Percentiles rank a stretch among this genome's conserved stretches.
Conservation (phyloP, 2,888 invertebrate species). For the Macropis europaea region DNA sequence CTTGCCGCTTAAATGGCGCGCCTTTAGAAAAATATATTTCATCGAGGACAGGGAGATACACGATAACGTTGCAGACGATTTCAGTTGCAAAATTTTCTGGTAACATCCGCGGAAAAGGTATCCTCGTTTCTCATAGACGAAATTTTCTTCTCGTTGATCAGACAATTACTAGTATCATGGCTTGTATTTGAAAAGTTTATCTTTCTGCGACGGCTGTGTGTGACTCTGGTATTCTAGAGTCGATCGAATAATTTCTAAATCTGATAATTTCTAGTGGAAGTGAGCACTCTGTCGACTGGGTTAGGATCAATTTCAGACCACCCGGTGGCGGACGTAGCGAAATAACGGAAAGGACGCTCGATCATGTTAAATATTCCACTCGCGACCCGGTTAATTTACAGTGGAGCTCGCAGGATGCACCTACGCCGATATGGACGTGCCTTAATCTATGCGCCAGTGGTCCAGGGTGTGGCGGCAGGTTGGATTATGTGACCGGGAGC, state of each 20-base stretch:
- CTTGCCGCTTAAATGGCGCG: constrained; percentile 11
- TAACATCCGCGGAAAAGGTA: no score
- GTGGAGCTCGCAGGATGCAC: constrained; percentile 51
- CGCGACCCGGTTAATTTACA: constrained; percentile 52
- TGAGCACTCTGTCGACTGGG: not conserved
- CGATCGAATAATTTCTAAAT: no score
- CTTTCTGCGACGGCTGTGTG: no score
- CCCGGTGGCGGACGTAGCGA: not conserved
- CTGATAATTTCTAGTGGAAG: no score
- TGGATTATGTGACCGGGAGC: constrained; percentile 70
- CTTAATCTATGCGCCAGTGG: constrained; percentile 64
- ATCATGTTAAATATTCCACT: constrained; percentile 34
- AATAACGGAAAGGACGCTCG: not conserved
- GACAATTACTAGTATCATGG: no score
- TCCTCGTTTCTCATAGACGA: no score
- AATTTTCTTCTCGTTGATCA: no score
- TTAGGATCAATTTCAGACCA: not conserved
- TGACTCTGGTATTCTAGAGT: no score
- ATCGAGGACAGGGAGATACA: not conserved
- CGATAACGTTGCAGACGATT: constrained; percentile 10
- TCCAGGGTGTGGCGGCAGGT: constrained; percentile 73
- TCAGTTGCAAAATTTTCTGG: constrained; percentile 10
- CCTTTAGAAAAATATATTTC: constrained; percentile 6
- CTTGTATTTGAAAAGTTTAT: no score
- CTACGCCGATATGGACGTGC: constrained; percentile 65